Base-by-base conservation (phyloP, 2,888 invertebrate species). In the Cataglyphis albicans region DNA sequence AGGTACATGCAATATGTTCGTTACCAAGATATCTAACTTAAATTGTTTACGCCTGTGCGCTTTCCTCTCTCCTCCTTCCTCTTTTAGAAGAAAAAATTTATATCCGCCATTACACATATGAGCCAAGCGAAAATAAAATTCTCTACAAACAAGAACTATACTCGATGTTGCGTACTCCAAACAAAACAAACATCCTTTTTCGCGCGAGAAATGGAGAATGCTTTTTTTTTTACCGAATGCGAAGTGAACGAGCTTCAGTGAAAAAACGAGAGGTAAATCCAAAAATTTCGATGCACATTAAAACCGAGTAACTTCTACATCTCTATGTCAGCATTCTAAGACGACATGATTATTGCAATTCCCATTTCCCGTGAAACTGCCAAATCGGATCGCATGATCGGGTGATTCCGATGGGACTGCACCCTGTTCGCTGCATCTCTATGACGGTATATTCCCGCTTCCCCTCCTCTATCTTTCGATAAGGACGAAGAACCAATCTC, bases 401-500 rank as follows among this genome's bases (percentile, higher is more conserved):
- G 59, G 65, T 61, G 67, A 82, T 82, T 82, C 80, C 55, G 41
- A 44, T 64, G 65, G 44, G 35, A 81, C 81, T 76, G 64, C 59
- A 82, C 59, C 59, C 65, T 78, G 64, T 38, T 81, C 67, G 82
- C 41, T 80, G 78, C 78, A 74, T 81, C 67, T 74, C 80, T 67
- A 44, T 80, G 82, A 81, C 61, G 80, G 59, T 78, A 12, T 59
- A 48, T 65, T 12, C 59, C 29, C 48, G 25, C 18, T 25, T 18
- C 32, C 15, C 6, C 21, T 59, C 29, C 65, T 59, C 78, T 59
- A 74, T 73, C 78, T 80, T 12, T 59, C 59, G 78, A 80, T 74
- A 80, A 74, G 74, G 55, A 73, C 74, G 83, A 82, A 81, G 81
- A 82, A 83, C 86, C 87, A 89, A 89, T 89, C 88, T 86, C 85